Evolutionary conservation across 2,797 vertebrate species (phyloP), one percentile per base, ranked within the genome.

Genomic region (Tamandua tetradactyla): DNA sequence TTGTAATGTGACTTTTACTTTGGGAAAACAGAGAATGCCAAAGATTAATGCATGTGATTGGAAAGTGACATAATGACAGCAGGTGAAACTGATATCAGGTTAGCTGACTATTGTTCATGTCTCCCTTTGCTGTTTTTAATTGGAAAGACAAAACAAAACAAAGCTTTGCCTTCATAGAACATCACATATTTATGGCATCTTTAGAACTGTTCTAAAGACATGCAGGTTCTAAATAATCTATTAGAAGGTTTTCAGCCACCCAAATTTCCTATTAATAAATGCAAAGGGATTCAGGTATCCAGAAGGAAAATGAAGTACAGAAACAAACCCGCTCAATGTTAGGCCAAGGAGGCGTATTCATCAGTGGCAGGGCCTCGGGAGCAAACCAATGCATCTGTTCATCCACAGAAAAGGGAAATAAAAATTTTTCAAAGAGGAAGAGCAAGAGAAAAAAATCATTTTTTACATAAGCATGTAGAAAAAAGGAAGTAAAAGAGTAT

Each of bases 11-110:
- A 40, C 37, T 62, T 92, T 76, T 78, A 66, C 47, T 76, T 90
- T 76, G 61, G 66, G 47, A 94, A 89, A 87, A 84, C 55, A 85
- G 2, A 84, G 64, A 86, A 80, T 89, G 20, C 10, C 74, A n/a
- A 5, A 72, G 22, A 61, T 71, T 61, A 55, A 80, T 76, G 17
- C 44, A 27, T 44, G 12, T 32, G 35, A 68, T 37, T 89, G 25
- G 40, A 74, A 78, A 47, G 18, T 47, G 35, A 52, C n/a, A 66
- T 44, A 71, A 75, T 84, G n/a, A 84, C 81, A 96, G 62, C 23
- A 89, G 18, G 17, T 74, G 76, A 66, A 13, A 30, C 1, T 79
- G 2, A 14, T 44, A 66, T 25, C 15, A 47, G 18, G 85, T 81
- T 57, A 74, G 17, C 30, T 69, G 59, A 74, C 75, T 84, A 47